Conservation (phyloP, 2,113 vertebrate genomes). For the Cacatua alba region DNA sequence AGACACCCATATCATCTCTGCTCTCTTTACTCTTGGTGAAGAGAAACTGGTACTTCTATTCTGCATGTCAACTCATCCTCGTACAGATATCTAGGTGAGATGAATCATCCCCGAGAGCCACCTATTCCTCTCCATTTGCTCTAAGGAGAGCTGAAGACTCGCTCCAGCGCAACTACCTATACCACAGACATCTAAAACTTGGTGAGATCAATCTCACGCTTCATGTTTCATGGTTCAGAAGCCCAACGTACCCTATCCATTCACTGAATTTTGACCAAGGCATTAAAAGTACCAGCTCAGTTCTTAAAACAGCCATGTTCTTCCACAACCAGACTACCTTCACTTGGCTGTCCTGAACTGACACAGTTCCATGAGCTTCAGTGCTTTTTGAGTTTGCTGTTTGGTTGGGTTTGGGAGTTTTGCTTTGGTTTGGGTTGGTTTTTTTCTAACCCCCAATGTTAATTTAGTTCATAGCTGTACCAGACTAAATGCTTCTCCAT, state of each 20-base stretch:
- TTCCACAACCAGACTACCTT: background rate
- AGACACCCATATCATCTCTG: background rate
- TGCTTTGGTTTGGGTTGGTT: accelerated
- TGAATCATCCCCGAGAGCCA: background rate
- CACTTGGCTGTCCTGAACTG: background rate
- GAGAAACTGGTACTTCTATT: background rate
- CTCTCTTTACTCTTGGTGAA: background rate
- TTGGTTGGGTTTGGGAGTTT: background rate
- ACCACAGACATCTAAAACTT: background rate
- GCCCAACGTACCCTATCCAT: background rate
- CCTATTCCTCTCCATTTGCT: background rate
- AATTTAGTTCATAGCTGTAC: background rate
- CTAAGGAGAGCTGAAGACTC: background rate
- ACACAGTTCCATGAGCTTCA: background rate
- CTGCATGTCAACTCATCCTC: background rate
- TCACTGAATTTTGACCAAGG: background rate
- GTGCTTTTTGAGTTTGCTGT: accelerated
- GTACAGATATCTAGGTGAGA: background rate
- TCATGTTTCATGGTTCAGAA: background rate
- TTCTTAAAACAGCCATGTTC: background rate
- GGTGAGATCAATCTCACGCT: background rate
- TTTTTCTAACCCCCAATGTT: background rate
- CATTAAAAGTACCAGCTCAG: background rate
- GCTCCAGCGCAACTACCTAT: background rate
- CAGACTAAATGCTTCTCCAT: background rate